Evolutionary conservation across 2,797 vertebrate genomes (phyloP), one percentile per base, ranked within the genome.

Genomic region (Odontamblyopus rebecca): DNA sequence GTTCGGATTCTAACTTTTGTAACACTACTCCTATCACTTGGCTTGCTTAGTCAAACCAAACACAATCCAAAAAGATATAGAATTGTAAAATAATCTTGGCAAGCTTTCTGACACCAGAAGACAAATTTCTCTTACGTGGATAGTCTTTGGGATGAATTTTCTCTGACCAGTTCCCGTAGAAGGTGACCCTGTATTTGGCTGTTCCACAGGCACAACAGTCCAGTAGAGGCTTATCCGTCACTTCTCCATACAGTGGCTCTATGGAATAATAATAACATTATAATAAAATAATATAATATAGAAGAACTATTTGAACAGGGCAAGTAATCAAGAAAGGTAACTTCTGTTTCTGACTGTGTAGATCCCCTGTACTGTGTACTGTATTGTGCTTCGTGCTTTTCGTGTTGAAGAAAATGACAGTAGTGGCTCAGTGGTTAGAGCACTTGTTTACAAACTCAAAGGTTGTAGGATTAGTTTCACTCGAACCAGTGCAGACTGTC

Each of bases 101-200:
- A 23, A 35, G 38, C 41, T n/a, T 38, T 23, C 7, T 35, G 18
- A 9, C 18, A 12, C 29, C 5, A 66, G 18, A 66, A 66, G 27
- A 67, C 23, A 61, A 6, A 5, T 76, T 75, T 48, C 74, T 91
- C 97, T 98, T 85, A 99, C 98, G 95, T 79, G 98, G 98, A 76
- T 97, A 99, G 82, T 99, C 97, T 90, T 98, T 98, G 8, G 97
- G 96, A 81, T 99, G 97, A 13, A 93, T 93, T 89, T 98, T 98
- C 92, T 99, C 97, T 0, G 97, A 99, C 98, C 98, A 99, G 77
- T 99, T 99, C 38, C 97, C 97, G 66, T 93, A 97, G 88, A 99
- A 99, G 0, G 96, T 98, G 84, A 99, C 92, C 81, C 98, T 95
- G 89, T 99, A 99, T 86, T 99, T 99, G 82, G 98, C 98, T 2